These are phyloP conservation scores for Nycticebus coucang DNA, from an alignment of 2,113 vertebrate species.

Conservation along the genomic window DNA sequence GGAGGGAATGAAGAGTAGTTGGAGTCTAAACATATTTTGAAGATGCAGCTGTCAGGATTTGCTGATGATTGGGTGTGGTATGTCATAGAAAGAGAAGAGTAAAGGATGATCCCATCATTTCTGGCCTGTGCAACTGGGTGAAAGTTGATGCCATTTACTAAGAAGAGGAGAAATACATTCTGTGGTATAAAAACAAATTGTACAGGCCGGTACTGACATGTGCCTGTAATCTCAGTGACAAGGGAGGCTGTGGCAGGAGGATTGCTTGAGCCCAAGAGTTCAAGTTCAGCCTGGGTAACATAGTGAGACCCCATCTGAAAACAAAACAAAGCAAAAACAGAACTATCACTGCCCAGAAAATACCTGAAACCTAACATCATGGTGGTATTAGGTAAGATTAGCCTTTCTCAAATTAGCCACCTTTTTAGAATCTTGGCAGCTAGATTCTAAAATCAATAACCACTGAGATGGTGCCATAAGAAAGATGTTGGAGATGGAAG, in stretches of 20 bases:
- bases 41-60: neutral
- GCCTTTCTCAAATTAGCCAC: neutral
- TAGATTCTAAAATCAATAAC: too few relatives aligned
- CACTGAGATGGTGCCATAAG: neutral
- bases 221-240: neutral
- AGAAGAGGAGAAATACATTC: neutral
- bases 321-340: neutral
- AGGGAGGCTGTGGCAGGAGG: neutral
- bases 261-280: neutral
- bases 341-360: neutral
- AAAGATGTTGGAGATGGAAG: neutral
- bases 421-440: neutral
- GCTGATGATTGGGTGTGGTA: neutral
- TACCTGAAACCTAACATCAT: neutral
- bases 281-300: neutral
- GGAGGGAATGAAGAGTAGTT: neutral
- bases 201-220: neutral
- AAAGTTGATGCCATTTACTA: neutral
- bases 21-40: neutral
- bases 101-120: neutral
- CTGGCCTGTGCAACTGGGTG: neutral
- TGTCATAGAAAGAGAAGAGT: neutral
- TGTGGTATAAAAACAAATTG: neutral
- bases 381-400: neutral
- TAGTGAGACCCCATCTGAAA: neutral